Percentiles rank a stretch among this genome's conserved stretches.
Conservation (phyloP, 2,113 vertebrate genomes). For the Colaptes auratus region DNA sequence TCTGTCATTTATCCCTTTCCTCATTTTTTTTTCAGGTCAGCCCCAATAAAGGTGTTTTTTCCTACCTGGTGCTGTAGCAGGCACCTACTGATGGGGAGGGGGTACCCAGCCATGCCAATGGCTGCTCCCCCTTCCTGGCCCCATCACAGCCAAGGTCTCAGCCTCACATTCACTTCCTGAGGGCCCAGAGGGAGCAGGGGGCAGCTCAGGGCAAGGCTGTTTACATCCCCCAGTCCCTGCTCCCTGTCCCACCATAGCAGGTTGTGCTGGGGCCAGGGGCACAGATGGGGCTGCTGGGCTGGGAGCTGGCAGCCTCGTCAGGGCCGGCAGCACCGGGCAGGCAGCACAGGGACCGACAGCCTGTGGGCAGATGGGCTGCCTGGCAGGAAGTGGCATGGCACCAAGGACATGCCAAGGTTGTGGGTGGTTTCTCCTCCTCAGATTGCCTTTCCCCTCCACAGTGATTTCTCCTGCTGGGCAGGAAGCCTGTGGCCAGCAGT, state of each 20-base stretch:
- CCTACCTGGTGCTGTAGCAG: not conserved
- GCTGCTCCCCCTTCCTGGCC: not conserved
- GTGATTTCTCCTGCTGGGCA: constrained; percentile 11
- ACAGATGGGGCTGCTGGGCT: not conserved
- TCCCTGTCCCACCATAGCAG: accelerated
- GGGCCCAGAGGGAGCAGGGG: not conserved
- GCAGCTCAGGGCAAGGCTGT: not conserved
- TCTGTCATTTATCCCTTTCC: not conserved
- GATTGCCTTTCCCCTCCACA: constrained; percentile 26
- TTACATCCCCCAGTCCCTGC: not conserved
- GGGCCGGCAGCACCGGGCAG: not conserved
- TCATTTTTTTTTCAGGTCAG: constrained; percentile 23
- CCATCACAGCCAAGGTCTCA: not conserved
- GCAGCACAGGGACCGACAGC: not conserved
- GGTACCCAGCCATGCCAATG: accelerated
- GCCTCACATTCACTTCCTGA: accelerated
- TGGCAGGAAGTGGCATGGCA: not conserved
- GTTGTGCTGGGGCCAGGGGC: not conserved
- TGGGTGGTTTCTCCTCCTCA: not conserved
- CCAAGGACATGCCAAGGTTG: constrained; percentile 46
- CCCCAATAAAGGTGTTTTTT: constrained; percentile 59
- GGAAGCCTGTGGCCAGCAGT: constrained; percentile 56
- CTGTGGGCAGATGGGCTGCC: constrained; percentile 12
- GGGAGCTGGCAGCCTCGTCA: not conserved
- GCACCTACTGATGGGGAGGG: not conserved